A percentile compares a stretch with the other conserved stretches of the same genome.
phyloP scores from a whole-genome alignment of 2,113 vertebrate genomes.

The Paralichthys olivaceus region DNA sequence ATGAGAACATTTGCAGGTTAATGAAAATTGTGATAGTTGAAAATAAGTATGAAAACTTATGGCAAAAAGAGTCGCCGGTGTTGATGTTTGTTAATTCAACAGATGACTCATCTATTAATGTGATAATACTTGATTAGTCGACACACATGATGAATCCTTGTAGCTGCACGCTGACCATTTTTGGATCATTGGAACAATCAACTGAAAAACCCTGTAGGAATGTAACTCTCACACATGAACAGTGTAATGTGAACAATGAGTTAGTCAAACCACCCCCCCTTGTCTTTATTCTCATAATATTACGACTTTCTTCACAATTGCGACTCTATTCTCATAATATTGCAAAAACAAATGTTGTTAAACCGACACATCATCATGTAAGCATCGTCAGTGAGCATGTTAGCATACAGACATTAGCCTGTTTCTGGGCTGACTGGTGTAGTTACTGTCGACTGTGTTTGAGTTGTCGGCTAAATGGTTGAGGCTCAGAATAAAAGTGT shows the following conservation, averaged over 20 bases:
- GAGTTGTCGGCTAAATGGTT: slow-evolving; percentile 40
- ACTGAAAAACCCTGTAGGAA: not conserved
- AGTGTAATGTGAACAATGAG: too few species aligned
- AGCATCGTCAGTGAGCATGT: not conserved
- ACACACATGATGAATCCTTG: too few species aligned
- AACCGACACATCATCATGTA: not conserved
- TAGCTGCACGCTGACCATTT: not conserved
- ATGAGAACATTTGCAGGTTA: not conserved
- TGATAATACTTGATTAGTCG: slow-evolving; percentile 18
- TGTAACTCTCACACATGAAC: slow-evolving; percentile 6
- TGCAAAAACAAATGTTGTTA: too few species aligned
- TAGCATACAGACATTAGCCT: not conserved
- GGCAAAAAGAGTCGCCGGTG: too few species aligned
- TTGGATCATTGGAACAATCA: slow-evolving; percentile 8
- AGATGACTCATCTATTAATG: not conserved
- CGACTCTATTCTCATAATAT: too few species aligned
- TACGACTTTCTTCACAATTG: too few species aligned
- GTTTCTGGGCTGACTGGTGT: slow-evolving; percentile 24
- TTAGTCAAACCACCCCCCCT: too few species aligned
- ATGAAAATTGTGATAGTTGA: not conserved
- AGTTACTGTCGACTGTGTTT: slow-evolving; percentile 12
- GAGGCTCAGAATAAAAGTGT: slow-evolving; percentile 25
- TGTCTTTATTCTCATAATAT: too few species aligned
- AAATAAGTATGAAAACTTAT: slow-evolving; percentile 1
- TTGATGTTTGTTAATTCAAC: not conserved